These are phyloP conservation scores for Drosophila watanabei DNA, from an alignment of 1,140 invertebrate species.

Conservation along the genomic window DNA sequence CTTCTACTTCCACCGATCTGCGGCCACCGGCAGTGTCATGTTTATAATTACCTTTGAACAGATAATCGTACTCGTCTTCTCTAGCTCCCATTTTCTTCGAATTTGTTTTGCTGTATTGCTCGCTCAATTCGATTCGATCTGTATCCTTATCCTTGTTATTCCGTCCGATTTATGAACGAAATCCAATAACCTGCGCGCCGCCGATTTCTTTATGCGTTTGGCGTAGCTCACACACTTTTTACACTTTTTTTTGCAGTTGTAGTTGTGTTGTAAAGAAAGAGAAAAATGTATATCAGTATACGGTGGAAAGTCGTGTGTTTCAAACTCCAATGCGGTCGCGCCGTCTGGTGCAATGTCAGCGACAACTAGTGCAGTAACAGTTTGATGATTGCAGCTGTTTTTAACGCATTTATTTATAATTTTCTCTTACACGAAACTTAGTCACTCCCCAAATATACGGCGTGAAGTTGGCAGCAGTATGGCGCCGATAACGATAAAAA, in stretches of 20 bases:
- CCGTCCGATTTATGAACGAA: constrained; percentile 60
- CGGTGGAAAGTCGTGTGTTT: constrained; percentile 21
- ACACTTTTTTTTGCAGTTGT: constrained; percentile 79
- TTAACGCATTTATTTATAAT: constrained; percentile 73
- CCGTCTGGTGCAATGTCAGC: constrained; percentile 5
- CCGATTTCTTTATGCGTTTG: constrained; percentile 76
- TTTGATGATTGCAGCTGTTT: constrained; percentile 40
- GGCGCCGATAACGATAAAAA: constrained; percentile 29
- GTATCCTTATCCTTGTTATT: constrained; percentile 27
- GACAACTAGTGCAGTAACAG: constrained; percentile 29
- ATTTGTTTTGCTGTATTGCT: constrained; percentile 54
- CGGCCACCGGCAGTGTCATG: constrained; percentile 42
- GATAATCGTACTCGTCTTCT: constrained; percentile 99
- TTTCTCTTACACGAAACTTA: constrained; percentile 79
- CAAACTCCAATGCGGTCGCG: neutral
- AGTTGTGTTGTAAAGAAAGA: constrained; percentile 75
- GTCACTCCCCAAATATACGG: constrained; percentile 74
- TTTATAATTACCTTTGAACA: constrained; percentile 97
- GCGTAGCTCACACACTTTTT: constrained; percentile 74
- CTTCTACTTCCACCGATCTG: constrained; percentile 9
- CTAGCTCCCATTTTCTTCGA: constrained; percentile 94
- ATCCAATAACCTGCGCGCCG: constrained; percentile 80
- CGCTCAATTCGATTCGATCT: constrained; percentile 27
- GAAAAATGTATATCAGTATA: constrained; percentile 73
- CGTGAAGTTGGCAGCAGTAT: constrained; percentile 64